These are phyloP conservation scores for Megaleporinus macrocephalus DNA, from an alignment of 2,113 vertebrate species.

Conservation along the genomic window DNA sequence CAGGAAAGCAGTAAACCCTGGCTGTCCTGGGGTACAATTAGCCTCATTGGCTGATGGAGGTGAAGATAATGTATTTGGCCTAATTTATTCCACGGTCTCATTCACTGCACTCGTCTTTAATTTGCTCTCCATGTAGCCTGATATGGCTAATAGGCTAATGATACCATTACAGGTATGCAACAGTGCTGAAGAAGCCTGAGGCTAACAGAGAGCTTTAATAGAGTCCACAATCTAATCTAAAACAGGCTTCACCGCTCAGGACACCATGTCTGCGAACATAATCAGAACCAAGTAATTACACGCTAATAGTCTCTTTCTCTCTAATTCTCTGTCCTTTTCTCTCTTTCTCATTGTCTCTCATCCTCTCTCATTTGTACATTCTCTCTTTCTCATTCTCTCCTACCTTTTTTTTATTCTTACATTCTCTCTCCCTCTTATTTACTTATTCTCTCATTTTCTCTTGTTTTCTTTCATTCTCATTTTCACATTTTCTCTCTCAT, in stretches of 20 bases:
- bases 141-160: neutral
- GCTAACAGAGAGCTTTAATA: neutral
- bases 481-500: too few relatives aligned
- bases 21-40: too few relatives aligned
- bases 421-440: too few relatives aligned
- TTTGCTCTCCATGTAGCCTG: neutral
- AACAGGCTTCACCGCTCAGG: neutral
- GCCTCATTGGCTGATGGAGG: neutral
- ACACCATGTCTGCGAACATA: neutral
- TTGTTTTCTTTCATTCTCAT: too few relatives aligned
- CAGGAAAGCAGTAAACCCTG: too few relatives aligned
- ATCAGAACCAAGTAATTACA: neutral
- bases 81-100: neutral
- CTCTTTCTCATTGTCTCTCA: too few relatives aligned
- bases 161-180: neutral
- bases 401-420: too few relatives aligned
- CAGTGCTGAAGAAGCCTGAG: neutral
- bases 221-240: neutral
- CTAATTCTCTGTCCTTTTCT: too few relatives aligned
- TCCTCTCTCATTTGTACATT: too few relatives aligned
- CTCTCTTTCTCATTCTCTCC: too few relatives aligned
- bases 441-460: too few relatives aligned
- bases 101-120: neutral
- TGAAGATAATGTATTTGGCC: neutral
- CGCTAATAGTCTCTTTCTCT: neutral